Base-by-base conservation (phyloP, 2,888 invertebrate species). In the Gandaritis pyraliata region DNA sequence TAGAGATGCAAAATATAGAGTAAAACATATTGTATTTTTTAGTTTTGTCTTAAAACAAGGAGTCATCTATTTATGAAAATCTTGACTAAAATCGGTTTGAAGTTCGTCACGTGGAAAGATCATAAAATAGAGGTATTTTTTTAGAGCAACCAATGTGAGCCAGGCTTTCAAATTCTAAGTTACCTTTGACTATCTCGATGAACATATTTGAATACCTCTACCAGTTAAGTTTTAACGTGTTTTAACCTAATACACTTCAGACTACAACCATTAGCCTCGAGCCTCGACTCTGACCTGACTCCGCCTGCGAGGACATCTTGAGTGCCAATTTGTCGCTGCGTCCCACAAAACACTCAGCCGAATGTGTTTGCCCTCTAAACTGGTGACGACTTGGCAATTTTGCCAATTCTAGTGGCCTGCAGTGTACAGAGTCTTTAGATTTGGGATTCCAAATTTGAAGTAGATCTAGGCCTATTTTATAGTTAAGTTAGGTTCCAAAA, bases 291-390 rank as follows among this genome's bases (percentile, higher is more conserved):
- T 70, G 73, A 70, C 71, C 66, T 33, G 48, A 12, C 64, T 70
- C 70, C 47, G 47, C 15, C n/a, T 18, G 18, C 18, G 18, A 56
- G 58, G 53, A 70, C 77, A 75, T 68, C 76, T 83, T 73, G 78
- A 89, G 89, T 73, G 83, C 80, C 89, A 89, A 89, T 89, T 89
- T 88, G 87, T 81, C 77, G 79, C 66, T 30, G 39, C 51, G 56
- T 69, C 75, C 77, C 76, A 77, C 77, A 82, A 85, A 84, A 87
- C 88, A 88, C 87, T 86, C 73, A 77, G 71, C 60, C 74, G 74
- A 76, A 81, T 84, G 83, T 85, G 85, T 83, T 87, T 82, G 86
- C 85, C 83, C 78, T 83, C 60, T 66, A 69, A 53, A 61, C 70
- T 71, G 71, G 63, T 70, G 70, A 75, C 78, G 76, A 76, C 77